phyloP scores from a whole-genome alignment of 2,888 invertebrate genomes.

The Apodemia zela region DNA sequence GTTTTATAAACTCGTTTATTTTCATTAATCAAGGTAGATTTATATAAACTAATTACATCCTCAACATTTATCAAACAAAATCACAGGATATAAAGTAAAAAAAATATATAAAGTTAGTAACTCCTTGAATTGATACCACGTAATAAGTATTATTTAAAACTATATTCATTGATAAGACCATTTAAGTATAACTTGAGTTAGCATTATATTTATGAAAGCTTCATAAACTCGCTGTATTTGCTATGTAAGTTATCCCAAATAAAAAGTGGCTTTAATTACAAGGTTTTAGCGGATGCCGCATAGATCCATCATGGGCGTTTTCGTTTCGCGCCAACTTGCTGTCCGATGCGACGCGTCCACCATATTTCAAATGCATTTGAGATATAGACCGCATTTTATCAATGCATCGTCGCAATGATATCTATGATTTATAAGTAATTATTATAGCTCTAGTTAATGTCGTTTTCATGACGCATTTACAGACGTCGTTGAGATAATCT shows the following conservation, averaged over 20 bases:
- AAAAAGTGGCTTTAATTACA: conserved; percentile 14
- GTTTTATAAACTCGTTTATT: no score
- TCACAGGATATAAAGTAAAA: no score
- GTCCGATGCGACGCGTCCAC: conserved; percentile 63
- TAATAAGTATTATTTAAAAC: no score
- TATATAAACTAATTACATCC: no score
- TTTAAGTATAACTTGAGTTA: no score
- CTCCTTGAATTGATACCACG: no score
- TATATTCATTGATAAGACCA: no score
- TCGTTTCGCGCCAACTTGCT: conserved; percentile 66
- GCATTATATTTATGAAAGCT: no score
- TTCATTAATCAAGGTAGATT: no score
- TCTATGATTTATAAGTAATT: conserved; percentile 76
- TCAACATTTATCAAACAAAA: no score
- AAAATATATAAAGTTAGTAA: no score
- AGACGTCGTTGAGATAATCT: conserved; percentile 60
- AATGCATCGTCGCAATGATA: conserved; percentile 77
- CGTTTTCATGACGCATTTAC: conserved; percentile 72
- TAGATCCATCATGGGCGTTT: conserved; percentile 72
- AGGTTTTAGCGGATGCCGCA: conserved; percentile 32
- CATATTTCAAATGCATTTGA: conserved; percentile 73
- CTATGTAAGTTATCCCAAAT: conserved; percentile 3
- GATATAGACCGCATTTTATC: conserved; percentile 74
- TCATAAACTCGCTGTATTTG: neutral
- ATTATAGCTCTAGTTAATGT: conserved; percentile 75